Percentiles rank a stretch among this genome's conserved stretches.
These are phyloP conservation scores for Cepaea nemoralis DNA, from an alignment of 1,140 invertebrate species.

Conservation along the genomic window DNA sequence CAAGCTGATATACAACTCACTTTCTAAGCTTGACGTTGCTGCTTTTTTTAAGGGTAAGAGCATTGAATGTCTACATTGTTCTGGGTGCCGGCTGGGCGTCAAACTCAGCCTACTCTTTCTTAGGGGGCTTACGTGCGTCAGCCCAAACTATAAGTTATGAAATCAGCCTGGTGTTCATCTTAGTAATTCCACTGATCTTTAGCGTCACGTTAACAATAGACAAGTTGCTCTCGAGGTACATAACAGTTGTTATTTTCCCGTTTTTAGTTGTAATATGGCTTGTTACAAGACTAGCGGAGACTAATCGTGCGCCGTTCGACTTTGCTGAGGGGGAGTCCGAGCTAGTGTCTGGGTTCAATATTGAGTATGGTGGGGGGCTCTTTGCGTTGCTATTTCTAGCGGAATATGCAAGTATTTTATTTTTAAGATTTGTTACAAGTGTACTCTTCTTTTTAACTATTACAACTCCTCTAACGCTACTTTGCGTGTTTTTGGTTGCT, in stretches of 20 bases:
- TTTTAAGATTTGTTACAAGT: too few species aligned
- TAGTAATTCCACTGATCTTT: constrained; percentile 74
- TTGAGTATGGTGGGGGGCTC: constrained; percentile 78
- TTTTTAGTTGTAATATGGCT: constrained; percentile 75
- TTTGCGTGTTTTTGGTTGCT: too few species aligned
- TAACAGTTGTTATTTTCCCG: constrained; percentile 74
- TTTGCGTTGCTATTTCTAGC: constrained; percentile 83
- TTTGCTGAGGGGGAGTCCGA: constrained; percentile 83
- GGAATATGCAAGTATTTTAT: constrained; percentile 78
- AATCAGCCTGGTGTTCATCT: constrained; percentile 76
- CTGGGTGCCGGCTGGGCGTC: constrained; percentile 77
- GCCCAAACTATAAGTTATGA: constrained; percentile 81
- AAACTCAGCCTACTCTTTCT: constrained; percentile 79
- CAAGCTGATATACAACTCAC: constrained; percentile 70
- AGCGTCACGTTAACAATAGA: constrained; percentile 67
- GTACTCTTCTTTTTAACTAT: too few species aligned
- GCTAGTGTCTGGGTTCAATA: constrained; percentile 84
- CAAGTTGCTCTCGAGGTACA: constrained; percentile 62
- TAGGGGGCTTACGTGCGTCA: constrained; percentile 77
- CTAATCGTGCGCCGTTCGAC: constrained; percentile 84
- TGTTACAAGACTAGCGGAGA: constrained; percentile 78
- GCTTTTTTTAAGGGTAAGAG: constrained; percentile 75
- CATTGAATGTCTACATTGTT: constrained; percentile 76
- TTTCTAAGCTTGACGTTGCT: constrained; percentile 74
- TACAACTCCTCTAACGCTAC: too few species aligned